These are phyloP conservation scores for Neoaliturus tenellus DNA, from an alignment of 2,888 invertebrate genomes.

Conservation along the genomic window DNA sequence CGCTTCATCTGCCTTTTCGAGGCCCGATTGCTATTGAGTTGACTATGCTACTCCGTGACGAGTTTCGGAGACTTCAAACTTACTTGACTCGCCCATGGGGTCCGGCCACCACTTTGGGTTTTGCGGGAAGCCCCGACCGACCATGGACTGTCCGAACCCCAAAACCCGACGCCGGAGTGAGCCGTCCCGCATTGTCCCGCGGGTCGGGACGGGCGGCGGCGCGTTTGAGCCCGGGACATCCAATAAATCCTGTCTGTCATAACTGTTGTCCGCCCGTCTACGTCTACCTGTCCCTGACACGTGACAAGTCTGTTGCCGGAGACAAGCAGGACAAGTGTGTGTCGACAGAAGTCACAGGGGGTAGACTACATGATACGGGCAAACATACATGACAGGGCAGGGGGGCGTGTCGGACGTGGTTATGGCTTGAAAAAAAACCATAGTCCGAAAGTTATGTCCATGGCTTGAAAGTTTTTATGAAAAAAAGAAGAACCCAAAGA, in stretches of 20 bases:
- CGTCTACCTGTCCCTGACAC: constrained; percentile 11
- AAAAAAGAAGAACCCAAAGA: too few relatives aligned
- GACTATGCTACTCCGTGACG: too few relatives aligned
- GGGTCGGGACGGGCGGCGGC: background rate
- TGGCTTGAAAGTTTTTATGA: background rate
- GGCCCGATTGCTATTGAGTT: too few relatives aligned
- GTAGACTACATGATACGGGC: background rate
- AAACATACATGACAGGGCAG: background rate
- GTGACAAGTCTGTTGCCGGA: background rate
- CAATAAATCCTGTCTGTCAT: constrained; percentile 22
- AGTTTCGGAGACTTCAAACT: too few relatives aligned
- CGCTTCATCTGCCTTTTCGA: too few relatives aligned
- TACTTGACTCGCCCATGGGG: too few relatives aligned
- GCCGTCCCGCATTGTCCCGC: background rate
- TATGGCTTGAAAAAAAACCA: too few relatives aligned
- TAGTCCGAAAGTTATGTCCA: background rate
- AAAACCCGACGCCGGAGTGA: background rate
- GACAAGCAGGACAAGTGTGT: background rate
- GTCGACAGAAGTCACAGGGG: background rate
- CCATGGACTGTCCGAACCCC: too few relatives aligned
- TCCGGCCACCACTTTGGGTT: too few relatives aligned
- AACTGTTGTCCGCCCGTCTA: constrained; percentile 7
- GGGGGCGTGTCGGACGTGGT: too few relatives aligned
- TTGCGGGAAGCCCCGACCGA: too few relatives aligned
- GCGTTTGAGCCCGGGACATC: background rate